Base-by-base conservation (phyloP, 92 coral and sea anemone species). In the Porites cylindrica region DNA sequence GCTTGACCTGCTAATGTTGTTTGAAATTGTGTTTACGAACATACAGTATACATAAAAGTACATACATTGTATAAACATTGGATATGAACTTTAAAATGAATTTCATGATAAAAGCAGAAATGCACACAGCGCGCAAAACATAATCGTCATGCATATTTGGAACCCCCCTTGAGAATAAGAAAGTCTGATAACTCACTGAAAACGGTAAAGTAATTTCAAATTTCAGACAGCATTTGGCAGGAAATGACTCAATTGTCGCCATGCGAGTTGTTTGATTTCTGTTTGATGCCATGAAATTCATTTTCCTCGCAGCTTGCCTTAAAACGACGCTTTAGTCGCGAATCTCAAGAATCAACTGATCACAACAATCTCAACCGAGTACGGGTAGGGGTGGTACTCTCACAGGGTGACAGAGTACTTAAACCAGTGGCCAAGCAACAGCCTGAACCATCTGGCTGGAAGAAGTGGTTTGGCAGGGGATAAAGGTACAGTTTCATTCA, bases 331-430 rank as follows among this genome's bases (percentile, higher is more conserved):
- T 64, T 83, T 24, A 83, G 87, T 51, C 87, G 87, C 65, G 87
- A 83, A 51, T 43, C 87, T 43, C 85, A 64, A 13, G 84, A 70
- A 70, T 60, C 71, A 70, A 38, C 61, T 78, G 85, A 78, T 50
- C 64, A 66, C 52, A 86, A 86, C 60, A 86, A 86, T 87, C 61
- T 56, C 13, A 81, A 79, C 38, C 81, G 53, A 32, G 17, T 80
- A 43, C 61, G 91, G 75, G 68, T 85, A 21, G 72, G 94, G 67
- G 93, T 92, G 50, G 93, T 90, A 4, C 26, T 92, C 66, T 89
- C 91, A 26, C 95, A 92, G 66, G 95, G 95, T 29, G 88, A 79
- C 17, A 86, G 88, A 81, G 93, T 89, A 51, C 89, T 92, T 6
- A 86, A 66, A 56, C 95, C 95, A 52, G 86, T 85, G 76, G 76